These are phyloP conservation scores for Maccullochella peelii DNA, from an alignment of 2,113 vertebrate species.

Conservation along the genomic window DNA sequence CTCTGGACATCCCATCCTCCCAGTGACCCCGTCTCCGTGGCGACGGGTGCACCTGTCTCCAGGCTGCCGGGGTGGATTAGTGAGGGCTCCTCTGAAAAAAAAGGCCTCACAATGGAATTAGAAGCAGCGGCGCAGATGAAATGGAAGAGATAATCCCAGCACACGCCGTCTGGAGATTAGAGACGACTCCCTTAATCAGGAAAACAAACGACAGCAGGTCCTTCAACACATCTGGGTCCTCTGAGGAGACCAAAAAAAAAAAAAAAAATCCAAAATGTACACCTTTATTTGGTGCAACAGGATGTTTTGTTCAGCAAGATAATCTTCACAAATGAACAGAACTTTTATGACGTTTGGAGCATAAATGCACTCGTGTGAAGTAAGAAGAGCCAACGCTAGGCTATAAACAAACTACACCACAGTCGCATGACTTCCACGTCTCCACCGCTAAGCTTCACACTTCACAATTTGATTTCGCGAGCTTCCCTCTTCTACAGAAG, in stretches of 20 bases:
- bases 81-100: conserved; percentile 36
- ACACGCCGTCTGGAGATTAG: conserved; percentile 61
- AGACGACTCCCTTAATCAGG: conserved; percentile 20
- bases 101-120: conserved; percentile 70
- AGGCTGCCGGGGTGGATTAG: conserved; percentile 57
- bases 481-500: too few relatives aligned
- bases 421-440: background rate
- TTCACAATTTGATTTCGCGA: too few relatives aligned
- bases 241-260: too few relatives aligned
- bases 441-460: too few relatives aligned
- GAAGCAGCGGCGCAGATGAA: conserved; percentile 56
- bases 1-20: conserved; percentile 38
- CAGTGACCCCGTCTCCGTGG: conserved; percentile 39
- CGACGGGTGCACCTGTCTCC: conserved; percentile 70
- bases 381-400: too few relatives aligned
- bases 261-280: too few relatives aligned
- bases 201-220: conserved; percentile 48
- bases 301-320: background rate
- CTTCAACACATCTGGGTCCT: conserved; percentile 41
- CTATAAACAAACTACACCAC: too few relatives aligned
- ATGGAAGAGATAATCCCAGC: conserved; percentile 71
- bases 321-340: too few relatives aligned
- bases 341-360: too few relatives aligned
- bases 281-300: background rate
- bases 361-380: too few relatives aligned